Evolutionary conservation across 2,888 invertebrate genomes (phyloP), one percentile per base, ranked within the genome.

Genomic region (Drosophila prostipennis): DNA sequence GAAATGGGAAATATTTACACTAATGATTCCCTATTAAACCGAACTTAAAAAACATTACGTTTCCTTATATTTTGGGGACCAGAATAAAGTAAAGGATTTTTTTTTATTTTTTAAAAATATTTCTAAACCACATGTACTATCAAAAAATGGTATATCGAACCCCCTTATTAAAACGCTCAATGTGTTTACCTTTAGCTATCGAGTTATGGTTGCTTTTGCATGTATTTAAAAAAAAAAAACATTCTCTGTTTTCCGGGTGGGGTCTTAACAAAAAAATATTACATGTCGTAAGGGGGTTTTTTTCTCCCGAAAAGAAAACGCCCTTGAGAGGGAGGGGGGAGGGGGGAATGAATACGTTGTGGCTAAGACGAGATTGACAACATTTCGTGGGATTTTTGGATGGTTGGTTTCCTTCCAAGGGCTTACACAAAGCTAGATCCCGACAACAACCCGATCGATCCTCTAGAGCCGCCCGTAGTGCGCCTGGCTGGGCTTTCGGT

Each of bases 401-500:
- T 13, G 11, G 16, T 6, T 10, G 11, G 42, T 6, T 5, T 29
- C 16, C 51, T 37, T 36, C 14, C 39, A 57, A 48, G 51, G 19
- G 64, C 63, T 29, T 29, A 34, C 42, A 63, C 40, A 26, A 49
- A 42, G 32, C 43, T 46, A 45, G 43, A 23, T 43, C 42, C n/a
- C 34, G 13, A 23, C 7, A 7, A 6, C 7, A 11, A 14, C 10
- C 43, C n/a, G 1, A 16, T 29, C n/a, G 1, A 16, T 29, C 14
- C 16, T 43, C 78, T 90, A 91, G 73, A 91, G 89, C 65, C 90
- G 91, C 37, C 78, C 80, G 72, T 89, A 90, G 40, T 87, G 91
- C 74, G 90, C 77, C 79, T 93, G 92, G 72, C 91, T 92, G 45
- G 94, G 93, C 83, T 94, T 94, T 82, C 94, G 95, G 82, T 96